Evolutionary conservation across 2,113 vertebrate genomes (phyloP).

Genomic region (Aix galericulata): DNA sequence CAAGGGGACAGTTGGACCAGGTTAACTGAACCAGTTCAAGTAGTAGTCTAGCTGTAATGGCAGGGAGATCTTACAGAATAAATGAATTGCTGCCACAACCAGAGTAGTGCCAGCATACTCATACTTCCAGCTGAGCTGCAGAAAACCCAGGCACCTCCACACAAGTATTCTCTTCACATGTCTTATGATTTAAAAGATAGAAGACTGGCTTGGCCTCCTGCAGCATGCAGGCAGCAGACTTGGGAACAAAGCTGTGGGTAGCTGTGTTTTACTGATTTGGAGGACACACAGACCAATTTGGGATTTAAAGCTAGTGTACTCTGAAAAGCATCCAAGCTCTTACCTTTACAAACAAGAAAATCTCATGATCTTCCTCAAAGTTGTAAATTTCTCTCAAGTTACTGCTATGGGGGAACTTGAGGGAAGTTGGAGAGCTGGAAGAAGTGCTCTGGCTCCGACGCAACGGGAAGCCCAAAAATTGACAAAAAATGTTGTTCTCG

Average conservation of each 20-base stretch:
- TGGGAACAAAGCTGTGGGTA: background rate
- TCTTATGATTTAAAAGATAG: background rate
- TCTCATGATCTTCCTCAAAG: background rate
- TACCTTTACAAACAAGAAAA: conserved; percentile 79
- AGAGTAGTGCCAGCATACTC: background rate
- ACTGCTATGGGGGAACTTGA: background rate
- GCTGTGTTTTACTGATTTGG: background rate
- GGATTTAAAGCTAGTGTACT: background rate
- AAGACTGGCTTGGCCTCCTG: background rate
- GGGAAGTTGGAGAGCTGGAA: background rate
- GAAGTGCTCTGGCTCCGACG: background rate
- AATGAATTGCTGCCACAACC: background rate
- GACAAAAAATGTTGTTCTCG: background rate
- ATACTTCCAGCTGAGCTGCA: background rate
- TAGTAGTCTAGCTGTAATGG: background rate
- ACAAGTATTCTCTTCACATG: background rate
- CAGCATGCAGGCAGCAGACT: background rate
- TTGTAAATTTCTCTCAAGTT: background rate
- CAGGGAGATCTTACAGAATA: background rate
- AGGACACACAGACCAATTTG: background rate
- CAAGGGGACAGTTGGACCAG: background rate
- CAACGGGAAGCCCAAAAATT: background rate
- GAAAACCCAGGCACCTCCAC: background rate
- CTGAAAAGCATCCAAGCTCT: background rate
- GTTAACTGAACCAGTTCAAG: background rate